A percentile compares a stretch with the other conserved stretches of the same genome.
Conservation (phyloP, 2,797 vertebrate genomes). For the Aselliscus stoliczkanus region DNA sequence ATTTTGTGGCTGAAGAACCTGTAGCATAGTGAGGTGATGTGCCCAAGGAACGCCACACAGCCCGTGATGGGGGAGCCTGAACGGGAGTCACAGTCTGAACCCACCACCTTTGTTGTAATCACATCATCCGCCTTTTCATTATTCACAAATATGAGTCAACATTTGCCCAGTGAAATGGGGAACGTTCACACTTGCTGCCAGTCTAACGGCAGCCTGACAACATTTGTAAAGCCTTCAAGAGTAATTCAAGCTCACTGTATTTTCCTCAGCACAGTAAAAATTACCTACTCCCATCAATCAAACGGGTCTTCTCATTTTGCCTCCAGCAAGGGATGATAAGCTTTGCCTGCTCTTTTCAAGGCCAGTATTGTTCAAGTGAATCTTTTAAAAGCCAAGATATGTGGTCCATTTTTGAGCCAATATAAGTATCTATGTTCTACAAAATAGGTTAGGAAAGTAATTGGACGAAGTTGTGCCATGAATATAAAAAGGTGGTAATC, state of each 20-base stretch:
- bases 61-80: background rate
- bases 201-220: background rate
- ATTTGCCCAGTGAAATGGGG: background rate
- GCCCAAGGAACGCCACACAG: background rate
- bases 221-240: background rate
- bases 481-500: conserved; percentile 28
- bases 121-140: background rate
- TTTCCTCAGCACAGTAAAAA: background rate
- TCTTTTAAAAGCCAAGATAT: background rate
- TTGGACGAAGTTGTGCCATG: background rate
- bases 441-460: conserved; percentile 30
- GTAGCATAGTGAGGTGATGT: background rate
- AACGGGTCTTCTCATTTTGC: background rate
- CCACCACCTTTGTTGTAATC: background rate
- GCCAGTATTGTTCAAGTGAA: background rate
- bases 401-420: background rate
- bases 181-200: background rate
- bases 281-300: background rate
- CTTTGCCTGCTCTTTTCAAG: background rate
- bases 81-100: background rate
- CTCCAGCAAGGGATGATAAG: background rate
- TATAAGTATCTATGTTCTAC: background rate
- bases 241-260: background rate
- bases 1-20: background rate
- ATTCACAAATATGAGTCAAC: background rate